Base-by-base conservation (phyloP, 2,888 invertebrate species). In the Microctonus aethiopoides region DNA sequence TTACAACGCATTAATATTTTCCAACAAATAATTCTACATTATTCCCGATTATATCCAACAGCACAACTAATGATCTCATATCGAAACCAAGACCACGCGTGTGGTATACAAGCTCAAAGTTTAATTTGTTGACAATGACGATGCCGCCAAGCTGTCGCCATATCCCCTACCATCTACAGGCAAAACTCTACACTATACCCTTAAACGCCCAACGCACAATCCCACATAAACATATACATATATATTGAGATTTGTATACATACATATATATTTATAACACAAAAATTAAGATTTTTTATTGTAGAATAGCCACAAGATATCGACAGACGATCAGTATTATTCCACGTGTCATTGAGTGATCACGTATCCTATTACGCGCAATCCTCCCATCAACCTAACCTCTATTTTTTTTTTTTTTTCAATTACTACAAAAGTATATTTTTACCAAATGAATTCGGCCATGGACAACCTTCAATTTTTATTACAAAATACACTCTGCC, bases 91-190 rank as follows among this genome's bases (percentile, higher is more conserved):
- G 16, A 46, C 46, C 46, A 46, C 46, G 46, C 46, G 46, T 46
- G 46, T 46, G 46, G 46, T 7, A 46, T n/a, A 39, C 7, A 16
- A 3, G 46, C 16, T 16, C 46, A 46, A 46, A 46, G 46, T 46
- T 46, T 46, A 46, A 46, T 46, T 46, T 46, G 46, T 46, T 46
- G 46, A 46, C 46, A 46, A 46, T 46, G 46, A 46, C 46, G 46
- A 46, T 16, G 16, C 46, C 46, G 46, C 46, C 46, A 46, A 16
- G 2, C 16, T 16, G 41, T 41, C 41, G 41, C 41, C 41, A 41
- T 41, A n/a, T 16, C 46, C 16, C 9, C 16, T 16, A 36, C 36
- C 36, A 46, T 46, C 46, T 46, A 46, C 46, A 5, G 46, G 46
- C 46, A n/a, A 46, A 16, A 46, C 16, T 46, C 0, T 16, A 46